Evolutionary conservation across 2,113 vertebrate genomes (phyloP), one percentile per base, ranked within the genome.

Genomic region (Empidonax alnorum): DNA sequence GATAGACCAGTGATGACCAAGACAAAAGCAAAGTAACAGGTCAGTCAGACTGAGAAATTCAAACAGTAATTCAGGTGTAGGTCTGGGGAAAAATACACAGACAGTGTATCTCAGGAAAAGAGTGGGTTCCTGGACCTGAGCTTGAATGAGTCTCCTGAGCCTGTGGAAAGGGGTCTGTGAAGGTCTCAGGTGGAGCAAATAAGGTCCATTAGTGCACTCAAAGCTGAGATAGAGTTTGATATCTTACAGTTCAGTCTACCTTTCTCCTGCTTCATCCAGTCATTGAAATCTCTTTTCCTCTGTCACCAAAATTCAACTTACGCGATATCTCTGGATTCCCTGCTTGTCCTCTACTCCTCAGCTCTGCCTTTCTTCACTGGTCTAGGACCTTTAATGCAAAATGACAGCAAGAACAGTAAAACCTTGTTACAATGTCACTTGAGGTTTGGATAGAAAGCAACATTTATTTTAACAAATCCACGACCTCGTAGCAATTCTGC

Each of bases 361-460:
- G 28, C 25, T 94, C 87, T 96, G 93, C 71, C 69, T 82, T 97
- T 94, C 53, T 74, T 96, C 65, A 52, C 27, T 58, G 37, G 25
- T 75, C 66, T 78, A 79, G 91, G 58, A 84, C 49, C 95, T 87
- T 79, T 89, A 91, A 93, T 89, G 65, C 44, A 62, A 89, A 95
- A n/a, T 76, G 89, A 84, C 95, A 93, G 58, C 89, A 91, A 82
- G 74, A 94, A 82, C 76, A 92, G 91, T 84, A 92, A 95, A 97
- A 93, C 37, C 71, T 95, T 91, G 41, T 89, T 95, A 76, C 35
- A 87, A 89, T 84, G 53, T 94, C 94, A 79, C 66, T 97, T 92
- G 89, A 92, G 62, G 77, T 96, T 96, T 96, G 78, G 77, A 89
- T 76, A 84, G 93, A 93, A 97, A 94, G 78, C 47, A 93, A 83